Percentiles rank a stretch among this genome's conserved stretches.
Conservation (phyloP, 2,797 vertebrate species). For the Sylvilagus floridanus region DNA sequence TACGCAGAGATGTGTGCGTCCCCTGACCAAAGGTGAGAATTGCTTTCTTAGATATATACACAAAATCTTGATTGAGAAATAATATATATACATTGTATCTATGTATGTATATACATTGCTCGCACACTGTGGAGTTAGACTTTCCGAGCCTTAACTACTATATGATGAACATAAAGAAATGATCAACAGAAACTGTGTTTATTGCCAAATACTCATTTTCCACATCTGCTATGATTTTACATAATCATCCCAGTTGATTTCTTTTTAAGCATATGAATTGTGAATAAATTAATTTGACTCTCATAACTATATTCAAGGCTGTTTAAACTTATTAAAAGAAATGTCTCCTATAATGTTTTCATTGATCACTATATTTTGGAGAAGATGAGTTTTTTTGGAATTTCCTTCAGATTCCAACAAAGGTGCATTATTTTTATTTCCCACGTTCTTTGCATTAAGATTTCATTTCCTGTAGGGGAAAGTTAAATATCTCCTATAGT, state of each 20-base stretch:
- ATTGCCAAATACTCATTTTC: slow-evolving; percentile 53
- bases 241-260: slow-evolving; percentile 43
- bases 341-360: neutral
- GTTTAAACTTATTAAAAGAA: slow-evolving; percentile 43
- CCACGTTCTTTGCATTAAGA: slow-evolving; percentile 15
- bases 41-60: neutral
- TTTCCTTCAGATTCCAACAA: neutral
- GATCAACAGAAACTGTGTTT: neutral
- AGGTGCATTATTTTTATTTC: slow-evolving; percentile 36
- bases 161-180: slow-evolving; percentile 37
- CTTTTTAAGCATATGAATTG: slow-evolving; percentile 33
- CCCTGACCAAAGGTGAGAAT: slow-evolving; percentile 92
- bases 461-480: slow-evolving; percentile 24
- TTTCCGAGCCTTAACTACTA: slow-evolving; percentile 34
- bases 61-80: neutral
- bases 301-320: slow-evolving; percentile 26
- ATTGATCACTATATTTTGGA: neutral
- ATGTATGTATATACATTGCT: too few species aligned
- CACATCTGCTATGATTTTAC: neutral
- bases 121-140: neutral
- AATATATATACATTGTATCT: neutral
- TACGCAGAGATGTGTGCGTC: slow-evolving; percentile 95
- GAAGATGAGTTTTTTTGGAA: slow-evolving; percentile 22
- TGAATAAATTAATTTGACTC: slow-evolving; percentile 42
- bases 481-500: neutral